phyloP scores from a whole-genome alignment of 2,113 vertebrate genomes.

The Rutilus rutilus region DNA sequence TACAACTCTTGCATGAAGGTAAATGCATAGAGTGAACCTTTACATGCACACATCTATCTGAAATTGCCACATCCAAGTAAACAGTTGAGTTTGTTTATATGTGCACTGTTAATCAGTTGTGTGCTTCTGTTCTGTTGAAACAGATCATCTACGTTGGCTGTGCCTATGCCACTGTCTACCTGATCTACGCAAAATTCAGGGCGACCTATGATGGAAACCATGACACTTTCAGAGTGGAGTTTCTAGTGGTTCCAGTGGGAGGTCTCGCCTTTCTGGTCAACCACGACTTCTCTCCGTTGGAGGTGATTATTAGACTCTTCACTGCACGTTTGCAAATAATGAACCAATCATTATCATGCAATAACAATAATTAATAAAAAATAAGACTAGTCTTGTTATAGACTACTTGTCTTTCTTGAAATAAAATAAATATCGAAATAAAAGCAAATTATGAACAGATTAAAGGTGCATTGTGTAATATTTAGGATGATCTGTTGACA shows the following conservation, averaged over 20 bases:
- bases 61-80: not conserved
- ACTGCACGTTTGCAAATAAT: not conserved
- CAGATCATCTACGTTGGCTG: slow-evolving; percentile 96
- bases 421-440: no score
- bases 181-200: slow-evolving; percentile 97
- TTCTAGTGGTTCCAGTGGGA: slow-evolving; percentile 94
- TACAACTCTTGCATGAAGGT: slow-evolving; percentile 99
- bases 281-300: slow-evolving; percentile 93
- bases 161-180: slow-evolving; percentile 91
- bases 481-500: no score
- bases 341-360: no score
- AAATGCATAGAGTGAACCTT: slow-evolving; percentile 37
- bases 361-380: no score
- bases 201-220: slow-evolving; percentile 98
- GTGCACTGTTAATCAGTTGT: not conserved
- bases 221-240: slow-evolving; percentile 96
- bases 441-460: no score
- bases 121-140: not conserved
- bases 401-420: no score
- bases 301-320: slow-evolving; percentile 74
- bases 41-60: not conserved
- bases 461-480: no score
- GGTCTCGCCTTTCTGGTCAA: slow-evolving; percentile 95
- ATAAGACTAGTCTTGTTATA: no score
- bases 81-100: not conserved